A percentile compares a stretch with the other conserved stretches of the same genome.
These are phyloP conservation scores for Leuciscus idus DNA, from an alignment of 2,113 vertebrate species.

Conservation along the genomic window DNA sequence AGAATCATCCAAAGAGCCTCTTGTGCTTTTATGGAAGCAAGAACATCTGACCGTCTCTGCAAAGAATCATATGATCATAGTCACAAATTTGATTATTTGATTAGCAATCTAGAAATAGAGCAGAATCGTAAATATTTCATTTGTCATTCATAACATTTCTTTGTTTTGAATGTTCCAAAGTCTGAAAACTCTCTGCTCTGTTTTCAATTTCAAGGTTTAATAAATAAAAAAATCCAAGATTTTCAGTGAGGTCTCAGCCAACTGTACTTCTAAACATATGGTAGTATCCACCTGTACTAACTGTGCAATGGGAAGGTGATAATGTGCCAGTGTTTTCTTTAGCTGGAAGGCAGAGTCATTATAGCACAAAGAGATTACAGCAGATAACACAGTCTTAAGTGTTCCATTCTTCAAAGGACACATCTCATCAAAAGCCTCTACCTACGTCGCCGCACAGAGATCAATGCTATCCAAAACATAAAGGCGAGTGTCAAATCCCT, in stretches of 20 bases:
- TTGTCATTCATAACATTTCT: not conserved
- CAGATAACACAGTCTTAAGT: slow-evolving; percentile 54
- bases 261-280: not conserved
- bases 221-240: not conserved
- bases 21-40: slow-evolving; percentile 1
- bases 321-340: slow-evolving; percentile 22
- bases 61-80: not conserved
- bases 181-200: not conserved
- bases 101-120: not conserved
- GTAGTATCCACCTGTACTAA: slow-evolving; percentile 21
- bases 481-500: slow-evolving; percentile 38
- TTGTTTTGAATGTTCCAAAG: not conserved
- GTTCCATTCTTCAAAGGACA: slow-evolving; percentile 52
- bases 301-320: slow-evolving; percentile 28
- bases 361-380: slow-evolving; percentile 45
- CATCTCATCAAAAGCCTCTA: slow-evolving; percentile 34
- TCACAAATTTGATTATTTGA: not conserved
- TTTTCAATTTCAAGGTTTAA: not conserved
- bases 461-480: slow-evolving; percentile 47
- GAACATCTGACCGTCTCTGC: slow-evolving; percentile 12
- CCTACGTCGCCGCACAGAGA: slow-evolving; percentile 23
- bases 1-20: not conserved
- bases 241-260: not conserved
- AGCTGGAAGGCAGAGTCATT: slow-evolving; percentile 42
- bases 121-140: not conserved